Percentiles rank a stretch among this genome's conserved stretches.
Conservation (phyloP, 2,113 vertebrate species). For the Perccottus glenii region DNA sequence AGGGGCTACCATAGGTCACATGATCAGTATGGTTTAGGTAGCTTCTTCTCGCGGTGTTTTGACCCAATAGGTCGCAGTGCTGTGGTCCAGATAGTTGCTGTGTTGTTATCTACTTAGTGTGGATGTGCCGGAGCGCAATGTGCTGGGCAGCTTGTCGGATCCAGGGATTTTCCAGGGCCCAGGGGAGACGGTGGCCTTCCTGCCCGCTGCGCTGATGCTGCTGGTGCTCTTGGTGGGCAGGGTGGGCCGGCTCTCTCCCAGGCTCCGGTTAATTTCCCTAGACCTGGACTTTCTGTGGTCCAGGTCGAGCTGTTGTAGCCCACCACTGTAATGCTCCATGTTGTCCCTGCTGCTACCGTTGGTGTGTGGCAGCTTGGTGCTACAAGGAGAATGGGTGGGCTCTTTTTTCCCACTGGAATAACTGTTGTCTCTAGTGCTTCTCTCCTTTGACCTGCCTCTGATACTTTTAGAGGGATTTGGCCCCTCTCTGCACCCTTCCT, state of each 20-base stretch:
- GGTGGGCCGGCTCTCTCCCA: constrained; percentile 79
- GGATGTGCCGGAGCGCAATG: constrained; percentile 88
- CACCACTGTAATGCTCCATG: constrained; percentile 69
- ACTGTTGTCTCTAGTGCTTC: constrained; percentile 72
- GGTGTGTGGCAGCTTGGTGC: constrained; percentile 66
- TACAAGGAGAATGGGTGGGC: constrained; percentile 62
- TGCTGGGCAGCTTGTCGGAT: constrained; percentile 90
- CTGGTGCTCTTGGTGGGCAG: constrained; percentile 75
- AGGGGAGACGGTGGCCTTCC: constrained; percentile 91
- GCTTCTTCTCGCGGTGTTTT: background rate
- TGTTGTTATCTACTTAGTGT: constrained; percentile 89
- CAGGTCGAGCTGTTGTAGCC: constrained; percentile 64
- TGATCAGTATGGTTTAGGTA: constrained; percentile 20
- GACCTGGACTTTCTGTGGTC: constrained; percentile 79
- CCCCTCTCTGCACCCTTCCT: constrained; percentile 73
- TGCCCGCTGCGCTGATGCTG: constrained; percentile 75
- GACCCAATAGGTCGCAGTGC: background rate
- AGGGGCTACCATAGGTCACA: constrained; percentile 19
- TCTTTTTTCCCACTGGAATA: constrained; percentile 52
- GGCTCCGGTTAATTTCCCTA: constrained; percentile 75
- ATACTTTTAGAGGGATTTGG: constrained; percentile 77
- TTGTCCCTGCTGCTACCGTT: constrained; percentile 75
- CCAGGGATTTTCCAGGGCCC: constrained; percentile 98
- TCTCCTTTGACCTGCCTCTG: constrained; percentile 82
- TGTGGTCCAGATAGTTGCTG: constrained; percentile 28